Conservation (phyloP, 2,888 invertebrate species). For the Bembecia ichneumoniformis region DNA sequence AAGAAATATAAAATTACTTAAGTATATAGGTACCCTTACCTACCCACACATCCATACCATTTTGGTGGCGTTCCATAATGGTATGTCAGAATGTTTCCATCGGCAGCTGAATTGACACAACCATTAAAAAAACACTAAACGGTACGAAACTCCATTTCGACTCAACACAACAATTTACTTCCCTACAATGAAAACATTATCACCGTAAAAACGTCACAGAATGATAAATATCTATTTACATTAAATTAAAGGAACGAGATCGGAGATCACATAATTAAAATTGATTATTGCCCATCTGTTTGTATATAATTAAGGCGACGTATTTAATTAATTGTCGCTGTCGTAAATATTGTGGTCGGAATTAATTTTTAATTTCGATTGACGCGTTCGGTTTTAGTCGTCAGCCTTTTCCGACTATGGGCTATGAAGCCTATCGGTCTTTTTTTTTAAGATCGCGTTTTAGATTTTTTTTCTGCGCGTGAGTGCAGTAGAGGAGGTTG, state of each 20-base stretch:
- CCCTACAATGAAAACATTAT: conserved; percentile 29
- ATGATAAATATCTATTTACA: conserved; percentile 65
- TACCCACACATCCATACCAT: conserved; percentile 75
- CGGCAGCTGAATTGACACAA: conserved; percentile 28
- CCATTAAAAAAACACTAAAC: conserved; percentile 4
- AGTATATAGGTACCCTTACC: conserved; percentile 57
- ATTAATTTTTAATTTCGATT: conserved; percentile 37
- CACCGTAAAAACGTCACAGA: conserved; percentile 58
- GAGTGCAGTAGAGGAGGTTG: conserved; percentile 71
- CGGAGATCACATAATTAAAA: conserved; percentile 60
- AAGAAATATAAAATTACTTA: conserved; percentile 1
- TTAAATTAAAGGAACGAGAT: conserved; percentile 58
- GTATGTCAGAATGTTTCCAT: conserved; percentile 51
- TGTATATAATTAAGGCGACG: conserved; percentile 68
- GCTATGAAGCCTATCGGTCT: conserved; percentile 45
- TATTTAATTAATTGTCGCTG: conserved; percentile 61
- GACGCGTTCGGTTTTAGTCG: conserved; percentile 58
- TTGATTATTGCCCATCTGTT: conserved; percentile 64
- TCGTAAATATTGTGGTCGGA: conserved; percentile 59
- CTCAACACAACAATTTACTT: conserved; percentile 37
- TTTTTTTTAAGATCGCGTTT: conserved; percentile 66
- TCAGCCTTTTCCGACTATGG: conserved; percentile 56
- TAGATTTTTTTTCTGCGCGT: conserved; percentile 68
- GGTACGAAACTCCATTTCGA: conserved; percentile 27
- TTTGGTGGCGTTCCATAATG: conserved; percentile 72